Evolutionary conservation across 2,888 invertebrate species (phyloP).

Genomic region (Ditylenchus weischeri): DNA sequence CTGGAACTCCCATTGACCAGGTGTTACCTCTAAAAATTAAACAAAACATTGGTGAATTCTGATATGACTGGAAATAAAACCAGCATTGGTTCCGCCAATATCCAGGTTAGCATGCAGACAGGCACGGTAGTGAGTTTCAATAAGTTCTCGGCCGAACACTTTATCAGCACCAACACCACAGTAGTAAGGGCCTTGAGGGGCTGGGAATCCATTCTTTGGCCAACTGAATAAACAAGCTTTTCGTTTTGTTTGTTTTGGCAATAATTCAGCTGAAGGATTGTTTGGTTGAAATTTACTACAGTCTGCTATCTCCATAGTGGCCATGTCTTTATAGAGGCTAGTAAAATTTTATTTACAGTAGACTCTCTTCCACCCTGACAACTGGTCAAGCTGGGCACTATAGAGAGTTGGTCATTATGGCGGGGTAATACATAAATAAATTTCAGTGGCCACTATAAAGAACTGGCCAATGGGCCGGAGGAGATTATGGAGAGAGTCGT

Average conservation of each 20-base stretch:
- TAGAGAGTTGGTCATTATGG: too few relatives aligned
- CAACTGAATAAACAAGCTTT: slow-evolving; percentile 47
- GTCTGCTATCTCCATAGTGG: too few relatives aligned
- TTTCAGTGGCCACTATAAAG: too few relatives aligned
- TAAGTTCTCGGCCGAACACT: slow-evolving; percentile 89
- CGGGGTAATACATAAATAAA: too few relatives aligned
- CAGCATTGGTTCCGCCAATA: slow-evolving; percentile 85
- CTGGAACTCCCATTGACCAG: slow-evolving; percentile 70
- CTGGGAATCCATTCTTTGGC: slow-evolving; percentile 59
- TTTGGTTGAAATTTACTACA: too few relatives aligned
- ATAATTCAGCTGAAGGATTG: too few relatives aligned
- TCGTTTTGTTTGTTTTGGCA: too few relatives aligned
- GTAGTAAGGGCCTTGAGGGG: slow-evolving; percentile 78
- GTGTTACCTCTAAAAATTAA: slow-evolving; percentile 79
- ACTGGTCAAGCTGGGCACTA: too few relatives aligned
- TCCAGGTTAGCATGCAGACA: slow-evolving; percentile 90
- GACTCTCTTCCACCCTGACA: too few relatives aligned
- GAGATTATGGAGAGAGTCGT: too few relatives aligned
- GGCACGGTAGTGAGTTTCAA: slow-evolving; percentile 84
- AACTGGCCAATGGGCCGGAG: too few relatives aligned
- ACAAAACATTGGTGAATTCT: too few relatives aligned
- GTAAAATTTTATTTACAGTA: background rate
- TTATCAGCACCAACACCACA: slow-evolving; percentile 69
- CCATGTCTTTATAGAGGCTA: background rate
- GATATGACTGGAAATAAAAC: background rate